Evolutionary conservation across 2,888 invertebrate species (phyloP).

Genomic region (Timema cristinae): DNA sequence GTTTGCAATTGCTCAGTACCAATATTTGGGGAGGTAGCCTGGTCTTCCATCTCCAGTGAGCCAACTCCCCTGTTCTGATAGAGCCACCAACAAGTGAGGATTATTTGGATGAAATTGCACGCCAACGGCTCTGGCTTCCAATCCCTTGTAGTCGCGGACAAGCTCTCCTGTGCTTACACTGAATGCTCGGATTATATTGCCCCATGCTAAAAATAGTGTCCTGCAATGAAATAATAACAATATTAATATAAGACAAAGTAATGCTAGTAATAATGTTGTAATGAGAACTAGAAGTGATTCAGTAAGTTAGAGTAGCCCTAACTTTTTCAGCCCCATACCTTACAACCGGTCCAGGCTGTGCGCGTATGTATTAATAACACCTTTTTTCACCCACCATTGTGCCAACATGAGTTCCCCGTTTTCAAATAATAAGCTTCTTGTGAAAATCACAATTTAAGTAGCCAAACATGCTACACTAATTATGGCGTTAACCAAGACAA

Average conservation of each 20-base stretch:
- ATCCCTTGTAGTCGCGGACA: conserved; percentile 54
- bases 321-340: no score
- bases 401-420: no score
- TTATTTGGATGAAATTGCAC: conserved; percentile 49
- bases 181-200: conserved; percentile 57
- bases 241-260: not conserved
- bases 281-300: not conserved
- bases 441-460: no score
- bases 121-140: conserved; percentile 50
- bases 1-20: no score
- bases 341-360: no score
- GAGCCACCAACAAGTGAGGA: conserved; percentile 49
- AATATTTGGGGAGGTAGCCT: conserved; percentile 44
- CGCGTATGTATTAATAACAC: no score
- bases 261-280: not conserved
- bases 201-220: conserved; percentile 48
- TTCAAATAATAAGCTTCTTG: no score
- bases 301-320: no score
- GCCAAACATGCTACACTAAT: no score
- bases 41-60: conserved; percentile 54
- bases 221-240: conserved; percentile 2
- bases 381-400: no score
- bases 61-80: conserved; percentile 54
- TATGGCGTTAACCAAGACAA: no score
- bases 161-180: conserved; percentile 62